Percentiles rank a stretch among this genome's conserved stretches.
Evolutionary conservation across 2,113 vertebrate species (phyloP).

Genomic region (Scophthalmus maximus): DNA sequence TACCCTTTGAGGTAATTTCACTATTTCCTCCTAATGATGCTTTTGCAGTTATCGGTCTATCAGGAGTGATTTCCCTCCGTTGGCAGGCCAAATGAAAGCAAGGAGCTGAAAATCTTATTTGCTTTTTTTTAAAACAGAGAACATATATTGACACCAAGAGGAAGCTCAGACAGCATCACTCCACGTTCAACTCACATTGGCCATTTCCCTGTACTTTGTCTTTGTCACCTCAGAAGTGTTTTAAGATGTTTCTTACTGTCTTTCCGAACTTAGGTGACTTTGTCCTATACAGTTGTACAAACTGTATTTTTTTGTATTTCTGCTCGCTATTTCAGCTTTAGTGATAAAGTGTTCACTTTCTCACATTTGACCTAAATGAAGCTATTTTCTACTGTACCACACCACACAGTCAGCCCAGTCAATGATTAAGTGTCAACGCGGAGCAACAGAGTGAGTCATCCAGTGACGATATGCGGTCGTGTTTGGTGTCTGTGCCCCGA

Average conservation of each 20-base stretch:
- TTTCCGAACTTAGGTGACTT: too few relatives aligned
- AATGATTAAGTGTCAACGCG: not conserved
- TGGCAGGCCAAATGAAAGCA: conserved; percentile 44
- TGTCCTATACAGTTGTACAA: too few relatives aligned
- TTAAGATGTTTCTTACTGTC: not conserved
- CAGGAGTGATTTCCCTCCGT: conserved; percentile 45
- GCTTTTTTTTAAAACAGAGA: conserved; percentile 44
- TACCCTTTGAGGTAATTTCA: conserved; percentile 33
- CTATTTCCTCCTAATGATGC: conserved; percentile 22
- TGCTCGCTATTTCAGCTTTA: not conserved
- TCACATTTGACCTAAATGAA: not conserved
- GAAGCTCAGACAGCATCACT: conserved; percentile 34
- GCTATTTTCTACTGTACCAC: not conserved
- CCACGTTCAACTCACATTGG: not conserved
- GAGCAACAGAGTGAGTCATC: conserved; percentile 30
- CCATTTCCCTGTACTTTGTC: not conserved
- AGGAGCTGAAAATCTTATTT: conserved; percentile 47
- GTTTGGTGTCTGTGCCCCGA: conserved; percentile 18
- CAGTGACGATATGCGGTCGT: conserved; percentile 15
- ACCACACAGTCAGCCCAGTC: too few relatives aligned
- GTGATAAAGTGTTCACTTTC: too few relatives aligned
- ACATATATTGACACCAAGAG: conserved; percentile 32
- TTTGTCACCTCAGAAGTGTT: conserved; percentile 5
- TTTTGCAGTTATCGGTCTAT: conserved; percentile 42
- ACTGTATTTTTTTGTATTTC: too few relatives aligned